These are phyloP conservation scores for Pelecanus crispus DNA, from an alignment of 2,113 vertebrate species.

Conservation along the genomic window DNA sequence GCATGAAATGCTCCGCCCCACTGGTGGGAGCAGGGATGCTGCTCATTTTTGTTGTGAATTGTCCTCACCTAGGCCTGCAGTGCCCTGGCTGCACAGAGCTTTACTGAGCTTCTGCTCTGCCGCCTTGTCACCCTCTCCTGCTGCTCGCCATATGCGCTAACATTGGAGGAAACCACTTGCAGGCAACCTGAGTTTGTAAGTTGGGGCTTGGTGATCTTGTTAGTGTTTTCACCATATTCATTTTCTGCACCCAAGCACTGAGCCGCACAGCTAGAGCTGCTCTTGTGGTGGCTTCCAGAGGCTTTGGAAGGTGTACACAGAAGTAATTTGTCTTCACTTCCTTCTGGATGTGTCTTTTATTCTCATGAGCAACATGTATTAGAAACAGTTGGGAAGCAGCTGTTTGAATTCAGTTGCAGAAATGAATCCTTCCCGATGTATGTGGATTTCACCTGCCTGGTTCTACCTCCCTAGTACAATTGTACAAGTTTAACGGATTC, in stretches of 20 bases:
- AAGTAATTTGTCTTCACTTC: background rate
- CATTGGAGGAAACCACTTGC: background rate
- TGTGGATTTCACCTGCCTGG: background rate
- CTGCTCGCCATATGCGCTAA: rapidly evolving
- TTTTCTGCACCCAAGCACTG: background rate
- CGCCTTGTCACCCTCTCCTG: rapidly evolving
- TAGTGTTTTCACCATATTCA: rapidly evolving
- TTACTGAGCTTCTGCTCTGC: background rate
- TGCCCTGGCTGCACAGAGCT: background rate
- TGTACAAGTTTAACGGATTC: background rate
- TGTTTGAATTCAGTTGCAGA: background rate
- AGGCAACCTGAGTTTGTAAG: background rate
- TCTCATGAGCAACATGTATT: rapidly evolving
- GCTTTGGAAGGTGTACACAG: background rate
- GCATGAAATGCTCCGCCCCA: background rate
- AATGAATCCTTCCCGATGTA: background rate
- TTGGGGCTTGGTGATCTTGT: background rate
- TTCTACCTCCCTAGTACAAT: background rate
- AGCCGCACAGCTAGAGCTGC: background rate
- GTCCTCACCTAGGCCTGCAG: background rate
- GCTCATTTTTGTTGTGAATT: background rate
- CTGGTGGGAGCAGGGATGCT: background rate
- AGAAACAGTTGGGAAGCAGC: background rate
- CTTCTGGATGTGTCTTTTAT: background rate
- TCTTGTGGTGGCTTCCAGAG: background rate